Conservation (phyloP, 2,797 vertebrate genomes). For the Megalops cyprinoides region DNA sequence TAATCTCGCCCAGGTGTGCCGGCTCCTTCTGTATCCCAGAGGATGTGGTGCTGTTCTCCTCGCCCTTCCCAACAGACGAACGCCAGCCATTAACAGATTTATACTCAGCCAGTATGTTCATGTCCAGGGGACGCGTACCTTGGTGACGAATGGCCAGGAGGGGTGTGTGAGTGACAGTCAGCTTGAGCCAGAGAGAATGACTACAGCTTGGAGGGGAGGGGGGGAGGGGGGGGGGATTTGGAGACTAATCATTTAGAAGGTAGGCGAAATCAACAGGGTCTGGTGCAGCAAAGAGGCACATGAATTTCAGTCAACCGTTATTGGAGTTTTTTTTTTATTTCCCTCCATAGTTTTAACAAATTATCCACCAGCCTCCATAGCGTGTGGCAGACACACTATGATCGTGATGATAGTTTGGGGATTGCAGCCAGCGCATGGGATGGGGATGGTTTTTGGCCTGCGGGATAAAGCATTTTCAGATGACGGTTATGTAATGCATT, state of each 20-base stretch:
- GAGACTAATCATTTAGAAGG: not conserved
- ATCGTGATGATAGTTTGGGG: conserved; percentile 43
- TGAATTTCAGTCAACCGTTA: not conserved
- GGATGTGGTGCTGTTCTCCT: no score
- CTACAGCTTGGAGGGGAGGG: no score
- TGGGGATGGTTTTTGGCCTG: conserved; percentile 56
- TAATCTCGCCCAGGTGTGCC: no score
- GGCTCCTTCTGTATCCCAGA: no score
- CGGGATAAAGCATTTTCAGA: conserved; percentile 62
- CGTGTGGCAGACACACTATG: conserved; percentile 13
- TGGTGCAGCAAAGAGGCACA: conserved; percentile 1
- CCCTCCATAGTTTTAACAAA: not conserved
- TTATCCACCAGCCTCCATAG: conserved; percentile 16
- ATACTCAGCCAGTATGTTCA: no score
- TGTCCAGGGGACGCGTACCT: no score
- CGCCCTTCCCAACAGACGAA: no score
- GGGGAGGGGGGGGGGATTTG: no score
- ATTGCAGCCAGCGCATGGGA: conserved; percentile 41
- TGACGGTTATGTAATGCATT: conserved; percentile 66
- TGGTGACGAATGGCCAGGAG: not conserved
- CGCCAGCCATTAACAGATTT: no score
- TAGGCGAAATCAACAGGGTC: not conserved
- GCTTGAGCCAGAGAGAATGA: no score
- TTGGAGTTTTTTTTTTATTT: not conserved
- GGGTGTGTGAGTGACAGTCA: not conserved